Evolutionary conservation across 2,113 vertebrate species (phyloP).

Genomic region (Perccottus glenii): DNA sequence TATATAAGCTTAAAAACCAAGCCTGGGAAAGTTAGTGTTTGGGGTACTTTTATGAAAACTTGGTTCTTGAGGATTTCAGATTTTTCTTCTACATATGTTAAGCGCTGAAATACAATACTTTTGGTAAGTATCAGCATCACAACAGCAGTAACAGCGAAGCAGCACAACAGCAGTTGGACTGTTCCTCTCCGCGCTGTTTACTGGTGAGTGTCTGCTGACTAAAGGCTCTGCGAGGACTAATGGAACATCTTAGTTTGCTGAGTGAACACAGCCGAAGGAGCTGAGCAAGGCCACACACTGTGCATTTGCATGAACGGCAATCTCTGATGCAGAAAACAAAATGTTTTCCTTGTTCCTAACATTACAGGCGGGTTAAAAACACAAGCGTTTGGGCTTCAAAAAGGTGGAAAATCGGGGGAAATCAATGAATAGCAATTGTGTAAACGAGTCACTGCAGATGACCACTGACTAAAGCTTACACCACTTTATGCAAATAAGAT

Average conservation of each 20-base stretch:
- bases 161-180: neutral
- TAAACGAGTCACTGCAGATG: neutral
- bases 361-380: neutral
- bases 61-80: no score
- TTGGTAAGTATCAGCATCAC: no score
- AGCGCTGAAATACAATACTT: no score
- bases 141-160: neutral
- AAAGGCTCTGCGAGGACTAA: neutral
- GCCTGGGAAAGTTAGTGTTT: no score
- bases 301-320: slow-evolving; percentile 10
- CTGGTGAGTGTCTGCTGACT: slow-evolving; percentile 1
- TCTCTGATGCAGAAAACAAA: slow-evolving; percentile 7
- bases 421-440: neutral
- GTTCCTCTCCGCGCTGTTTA: neutral
- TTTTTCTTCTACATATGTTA: no score
- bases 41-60: no score
- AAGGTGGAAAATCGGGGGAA: neutral
- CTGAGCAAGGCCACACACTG: neutral
- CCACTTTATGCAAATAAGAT: neutral
- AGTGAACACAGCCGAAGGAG: slow-evolving; percentile 10
- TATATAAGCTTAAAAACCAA: no score
- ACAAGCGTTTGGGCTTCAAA: slow-evolving; percentile 1
- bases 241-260: slow-evolving; percentile 6
- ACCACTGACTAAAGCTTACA: neutral
- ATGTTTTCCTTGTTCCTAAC: slow-evolving; percentile 1